phyloP scores from a whole-genome alignment of 2,797 vertebrate species.

The Sebastes matsubarae region DNA sequence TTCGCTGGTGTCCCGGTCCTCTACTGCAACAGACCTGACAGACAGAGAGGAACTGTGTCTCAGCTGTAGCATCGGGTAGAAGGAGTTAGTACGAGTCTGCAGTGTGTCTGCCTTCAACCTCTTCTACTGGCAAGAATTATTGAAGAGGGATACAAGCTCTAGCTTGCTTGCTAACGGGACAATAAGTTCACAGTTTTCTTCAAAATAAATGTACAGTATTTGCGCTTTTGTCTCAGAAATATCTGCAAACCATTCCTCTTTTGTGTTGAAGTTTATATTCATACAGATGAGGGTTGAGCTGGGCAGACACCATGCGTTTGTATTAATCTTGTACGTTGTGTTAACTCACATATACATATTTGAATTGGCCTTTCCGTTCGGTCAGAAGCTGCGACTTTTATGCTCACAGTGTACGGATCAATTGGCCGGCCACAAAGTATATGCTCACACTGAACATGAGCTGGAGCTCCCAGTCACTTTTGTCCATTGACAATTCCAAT shows the following conservation, averaged over 20 bases:
- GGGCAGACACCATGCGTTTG: too few species aligned
- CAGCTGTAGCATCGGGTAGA: slow-evolving; percentile 15
- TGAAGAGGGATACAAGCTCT: neutral
- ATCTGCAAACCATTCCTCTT: too few species aligned
- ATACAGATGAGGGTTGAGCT: too few species aligned
- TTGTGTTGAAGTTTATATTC: too few species aligned
- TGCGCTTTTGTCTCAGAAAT: neutral
- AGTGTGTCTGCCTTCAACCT: neutral
- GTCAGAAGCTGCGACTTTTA: neutral
- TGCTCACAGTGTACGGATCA: neutral
- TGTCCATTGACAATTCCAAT: neutral
- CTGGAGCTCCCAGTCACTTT: neutral
- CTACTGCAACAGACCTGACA: slow-evolving; percentile 47
- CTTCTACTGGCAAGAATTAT: neutral
- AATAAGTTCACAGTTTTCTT: neutral
- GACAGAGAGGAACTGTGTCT: slow-evolving; percentile 42
- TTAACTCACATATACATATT: too few species aligned
- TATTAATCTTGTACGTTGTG: too few species aligned
- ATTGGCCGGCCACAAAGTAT: neutral
- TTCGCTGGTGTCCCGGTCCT: slow-evolving; percentile 46
- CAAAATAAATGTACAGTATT: neutral
- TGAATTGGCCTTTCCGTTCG: neutral
- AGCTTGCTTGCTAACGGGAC: too few species aligned
- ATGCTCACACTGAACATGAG: neutral
- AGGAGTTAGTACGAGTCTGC: slow-evolving; percentile 1